Base-by-base conservation (phyloP, 1,140 invertebrate species). In the Magallana ariakensis region DNA sequence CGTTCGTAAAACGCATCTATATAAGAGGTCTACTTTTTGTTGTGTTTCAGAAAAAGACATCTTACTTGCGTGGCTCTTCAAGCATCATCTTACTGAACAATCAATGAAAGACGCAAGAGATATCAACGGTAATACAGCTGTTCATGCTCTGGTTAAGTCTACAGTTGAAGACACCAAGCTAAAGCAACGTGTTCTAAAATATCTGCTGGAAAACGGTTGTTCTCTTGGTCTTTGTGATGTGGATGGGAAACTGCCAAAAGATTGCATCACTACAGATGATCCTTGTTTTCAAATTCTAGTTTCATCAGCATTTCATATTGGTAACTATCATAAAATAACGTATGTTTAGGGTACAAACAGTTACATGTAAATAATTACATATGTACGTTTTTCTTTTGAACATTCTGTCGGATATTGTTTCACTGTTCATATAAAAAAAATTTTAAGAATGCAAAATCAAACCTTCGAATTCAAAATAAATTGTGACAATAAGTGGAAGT, bases 31-130 rank as follows among this genome's bases (percentile, higher is more conserved):
- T 3, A n/a, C 7, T n/a, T 62, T 62, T n/a, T 62, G 15, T n/a
- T 62, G 19, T 62, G 16, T 62, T 62, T 62, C 58, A 62, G 58
- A 62, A n/a, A 62, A 62, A 62, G 58, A 62, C 58, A 62, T 19
- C 2, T n/a, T 62, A 8, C 58, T 62, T 62, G 0, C 7, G 8
- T 62, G 58, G 58, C 19, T 62, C 58, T 62, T 62, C 19, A 62
- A 62, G 15, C 5, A 16, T 62, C 5, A 7, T 62, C 16, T 62
- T 16, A 16, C 16, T 62, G 58, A 62, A 2, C 58, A 62, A 62
- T 62, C 16, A 62, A 13, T n/a, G 1, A 13, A 19, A 62, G 58
- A 62, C 15, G 2, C 13, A 1, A n/a, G 16, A n/a, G 16, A 62
- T 62, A 16, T 19, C 11, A 16, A 62, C 16, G 58, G 58, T n/a